Percentiles rank a stretch among this genome's conserved stretches.
Evolutionary conservation across 2,113 vertebrate species (phyloP).

Genomic region (Manacus vitellinus): DNA sequence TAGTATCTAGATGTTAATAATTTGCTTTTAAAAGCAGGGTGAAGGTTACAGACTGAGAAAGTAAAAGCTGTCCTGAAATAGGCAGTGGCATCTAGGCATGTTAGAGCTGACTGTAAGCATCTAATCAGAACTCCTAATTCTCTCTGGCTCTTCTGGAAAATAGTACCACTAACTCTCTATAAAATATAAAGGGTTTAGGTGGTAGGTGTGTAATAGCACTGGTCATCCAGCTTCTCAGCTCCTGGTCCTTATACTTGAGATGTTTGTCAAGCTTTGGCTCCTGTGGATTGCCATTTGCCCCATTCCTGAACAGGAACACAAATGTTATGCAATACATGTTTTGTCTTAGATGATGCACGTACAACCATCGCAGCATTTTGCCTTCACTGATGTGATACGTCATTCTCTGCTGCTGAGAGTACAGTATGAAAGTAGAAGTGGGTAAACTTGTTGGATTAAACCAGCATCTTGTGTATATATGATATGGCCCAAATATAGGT

Average conservation of each 20-base stretch:
- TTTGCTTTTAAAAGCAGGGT: neutral
- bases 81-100: neutral
- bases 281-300: neutral
- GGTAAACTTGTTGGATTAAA: neutral
- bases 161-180: neutral
- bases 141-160: neutral
- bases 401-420: neutral
- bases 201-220: neutral
- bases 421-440: neutral
- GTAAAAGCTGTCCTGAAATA: neutral
- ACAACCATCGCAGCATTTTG: rapidly evolving
- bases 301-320: neutral
- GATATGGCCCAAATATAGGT: neutral
- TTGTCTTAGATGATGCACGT: rapidly evolving
- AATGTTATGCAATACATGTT: neutral
- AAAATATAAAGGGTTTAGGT: neutral
- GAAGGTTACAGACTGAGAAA: neutral
- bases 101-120: neutral
- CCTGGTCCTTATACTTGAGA: neutral
- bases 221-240: neutral
- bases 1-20: neutral
- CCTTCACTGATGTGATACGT: neutral
- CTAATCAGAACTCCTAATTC: neutral
- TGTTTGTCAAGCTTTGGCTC: neutral
- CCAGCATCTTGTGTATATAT: neutral